These are phyloP conservation scores for Arrhopalites spinosus DNA, from an alignment of 2,888 invertebrate species.

Conservation along the genomic window DNA sequence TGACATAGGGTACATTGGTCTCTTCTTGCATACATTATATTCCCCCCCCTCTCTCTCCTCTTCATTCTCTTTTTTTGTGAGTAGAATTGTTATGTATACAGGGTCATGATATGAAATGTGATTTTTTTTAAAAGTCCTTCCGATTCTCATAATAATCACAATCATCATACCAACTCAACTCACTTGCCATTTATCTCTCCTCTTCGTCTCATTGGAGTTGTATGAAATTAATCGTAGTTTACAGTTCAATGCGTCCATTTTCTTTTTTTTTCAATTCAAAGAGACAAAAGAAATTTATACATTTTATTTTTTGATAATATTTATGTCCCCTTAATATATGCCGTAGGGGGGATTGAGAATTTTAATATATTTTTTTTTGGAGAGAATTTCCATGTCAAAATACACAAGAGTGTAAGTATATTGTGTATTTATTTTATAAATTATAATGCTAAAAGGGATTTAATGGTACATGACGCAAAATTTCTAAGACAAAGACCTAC, in stretches of 20 bases:
- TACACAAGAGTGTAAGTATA: background rate
- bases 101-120: background rate
- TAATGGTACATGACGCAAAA: too few relatives aligned
- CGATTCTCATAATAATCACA: conserved; percentile 14
- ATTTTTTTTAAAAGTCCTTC: conserved; percentile 5
- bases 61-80: background rate
- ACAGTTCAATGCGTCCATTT: conserved; percentile 37
- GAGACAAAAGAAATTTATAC: too few relatives aligned
- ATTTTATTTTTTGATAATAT: too few relatives aligned
- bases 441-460: too few relatives aligned
- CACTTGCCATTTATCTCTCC: too few relatives aligned
- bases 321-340: too few relatives aligned
- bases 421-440: too few relatives aligned
- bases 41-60: conserved; percentile 4
- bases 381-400: background rate
- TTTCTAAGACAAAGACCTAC: too few relatives aligned
- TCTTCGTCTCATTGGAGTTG: background rate
- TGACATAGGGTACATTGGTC: too few relatives aligned
- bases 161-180: too few relatives aligned
- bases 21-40: background rate
- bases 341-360: too few relatives aligned
- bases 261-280: conserved; percentile 20
- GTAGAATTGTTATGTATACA: background rate
- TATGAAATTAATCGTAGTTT: conserved; percentile 34
- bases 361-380: background rate